A percentile compares a stretch with the other conserved stretches of the same genome.
Conservation (phyloP, 37 sponge, comb jelly and placozoan genomes). For the Halichondria panicea region DNA sequence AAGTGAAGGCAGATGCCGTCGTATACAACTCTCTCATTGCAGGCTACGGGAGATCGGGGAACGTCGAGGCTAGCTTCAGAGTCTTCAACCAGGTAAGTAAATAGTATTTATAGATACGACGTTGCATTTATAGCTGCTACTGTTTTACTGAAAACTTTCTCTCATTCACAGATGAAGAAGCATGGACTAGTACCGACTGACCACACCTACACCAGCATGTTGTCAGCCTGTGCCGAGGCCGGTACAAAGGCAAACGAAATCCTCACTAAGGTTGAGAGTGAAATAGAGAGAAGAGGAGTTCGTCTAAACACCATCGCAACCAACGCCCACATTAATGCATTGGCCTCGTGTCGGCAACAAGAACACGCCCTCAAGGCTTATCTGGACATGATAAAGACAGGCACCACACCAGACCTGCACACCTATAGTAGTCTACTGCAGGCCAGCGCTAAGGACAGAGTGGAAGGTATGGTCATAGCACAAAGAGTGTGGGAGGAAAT, state of each 20-base stretch:
- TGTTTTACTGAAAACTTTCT: background rate
- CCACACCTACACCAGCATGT: constrained; percentile 67
- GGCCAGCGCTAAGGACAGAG: constrained; percentile 26
- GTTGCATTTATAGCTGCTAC: background rate
- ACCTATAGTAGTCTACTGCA: constrained; percentile 53
- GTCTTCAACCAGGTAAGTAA: constrained; percentile 67
- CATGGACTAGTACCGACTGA: constrained; percentile 46
- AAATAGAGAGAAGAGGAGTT: constrained; percentile 65
- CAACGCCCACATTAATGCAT: constrained; percentile 61
- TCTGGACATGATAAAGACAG: constrained; percentile 25
- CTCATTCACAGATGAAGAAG: constrained; percentile 63
- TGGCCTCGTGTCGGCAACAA: constrained; percentile 34
- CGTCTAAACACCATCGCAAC: constrained; percentile 41
- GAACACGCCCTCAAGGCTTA: constrained; percentile 44
- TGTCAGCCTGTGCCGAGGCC: constrained; percentile 51
- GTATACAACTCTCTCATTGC: constrained; percentile 61
- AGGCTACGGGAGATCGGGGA: constrained; percentile 34
- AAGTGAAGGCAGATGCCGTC: constrained; percentile 24
- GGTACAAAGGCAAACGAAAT: constrained; percentile 17
- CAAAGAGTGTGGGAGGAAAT: constrained; percentile 55
- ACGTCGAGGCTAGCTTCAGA: constrained; percentile 50
- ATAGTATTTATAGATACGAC: background rate
- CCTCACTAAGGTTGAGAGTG: constrained; percentile 35
- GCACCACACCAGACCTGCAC: constrained; percentile 27
- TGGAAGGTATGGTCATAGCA: constrained; percentile 25